These are phyloP conservation scores for Darevskia nairensis DNA, from an alignment of 2,797 vertebrate genomes.

Conservation along the genomic window DNA sequence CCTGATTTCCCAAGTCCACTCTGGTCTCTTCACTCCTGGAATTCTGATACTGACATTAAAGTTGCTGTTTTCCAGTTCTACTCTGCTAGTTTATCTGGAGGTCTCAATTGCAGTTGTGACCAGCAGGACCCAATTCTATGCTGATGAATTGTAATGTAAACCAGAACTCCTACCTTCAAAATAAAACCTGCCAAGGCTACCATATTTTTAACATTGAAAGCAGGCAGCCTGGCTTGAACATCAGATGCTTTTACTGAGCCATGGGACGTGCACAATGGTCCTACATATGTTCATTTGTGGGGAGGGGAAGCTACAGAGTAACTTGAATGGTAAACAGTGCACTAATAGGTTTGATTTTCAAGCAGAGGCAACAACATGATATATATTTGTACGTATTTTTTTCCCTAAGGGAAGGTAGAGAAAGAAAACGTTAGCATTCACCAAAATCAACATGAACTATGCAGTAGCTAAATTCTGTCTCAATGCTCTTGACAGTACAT, in stretches of 20 bases:
- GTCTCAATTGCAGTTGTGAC: background rate
- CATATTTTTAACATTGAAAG: slow-evolving; percentile 53
- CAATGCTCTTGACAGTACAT: slow-evolving; percentile 26
- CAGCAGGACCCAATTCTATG: background rate
- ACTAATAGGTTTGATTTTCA: slow-evolving; percentile 14
- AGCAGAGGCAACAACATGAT: slow-evolving; percentile 21
- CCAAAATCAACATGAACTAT: slow-evolving; percentile 30
- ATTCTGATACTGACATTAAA: background rate
- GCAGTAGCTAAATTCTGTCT: background rate
- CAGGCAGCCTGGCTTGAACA: slow-evolving; percentile 62
- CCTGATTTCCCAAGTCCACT: background rate
- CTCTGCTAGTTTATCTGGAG: background rate
- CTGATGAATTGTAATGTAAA: background rate
- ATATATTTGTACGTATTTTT: slow-evolving; percentile 16
- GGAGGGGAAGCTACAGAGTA: background rate
- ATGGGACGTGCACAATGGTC: background rate
- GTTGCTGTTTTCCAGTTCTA: background rate
- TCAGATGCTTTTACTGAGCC: slow-evolving; percentile 34
- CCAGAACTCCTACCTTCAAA: slow-evolving; percentile 10
- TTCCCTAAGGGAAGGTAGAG: slow-evolving; percentile 24
- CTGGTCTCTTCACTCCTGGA: background rate
- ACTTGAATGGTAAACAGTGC: background rate
- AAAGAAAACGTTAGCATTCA: slow-evolving; percentile 44
- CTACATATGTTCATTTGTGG: background rate
- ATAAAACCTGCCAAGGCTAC: slow-evolving; percentile 49